Evolutionary conservation across 2,113 vertebrate species (phyloP), one percentile per base, ranked within the genome.

Genomic region (Delphinus delphis): DNA sequence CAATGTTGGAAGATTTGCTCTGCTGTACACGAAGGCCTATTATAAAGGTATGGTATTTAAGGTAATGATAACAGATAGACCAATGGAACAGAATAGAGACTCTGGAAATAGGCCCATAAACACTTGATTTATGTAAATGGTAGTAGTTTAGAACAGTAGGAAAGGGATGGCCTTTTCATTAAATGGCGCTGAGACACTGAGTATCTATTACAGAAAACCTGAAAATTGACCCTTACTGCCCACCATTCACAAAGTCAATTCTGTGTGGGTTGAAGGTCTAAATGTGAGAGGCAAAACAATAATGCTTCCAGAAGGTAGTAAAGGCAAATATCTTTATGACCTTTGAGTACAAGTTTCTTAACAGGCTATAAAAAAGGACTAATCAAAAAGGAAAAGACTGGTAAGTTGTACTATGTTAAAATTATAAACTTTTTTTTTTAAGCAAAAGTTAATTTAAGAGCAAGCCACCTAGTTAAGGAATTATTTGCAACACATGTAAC

Each of bases 291-390:
- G 62, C 77, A 96, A 91, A 92, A 44, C 13, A 67, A 73, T 73
- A 58, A 73, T 18, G 31, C 9, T 93, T 71, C 14, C 33, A 76
- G 76, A 95, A 91, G 53, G 81, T 70, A 25, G 33, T 89, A 90
- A 92, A 91, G 36, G 23, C 55, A 96, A 96, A 76, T 81, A 82
- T 85, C 9, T 81, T 91, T 82, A 41, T 71, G 17, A 50, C n/a
- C 0, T 50, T 96, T 47, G 1, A 26, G 55, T 68, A n/a, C 23
- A 96, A 79, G n/a, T 55, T 67, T 91, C 38, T 95, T 83, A 90
- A 77, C 4, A 87, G 23, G 6, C 25, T 17, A 84, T 65, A 88
- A 88, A 92, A 68, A 70, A 60, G 9, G 2, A 86, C 47, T 87
- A 94, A 68, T 47, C 2, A 68, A 84, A 85, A 85, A 68, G 68